Conservation (phyloP, 2,797 vertebrate genomes). For the Xyrichtys novacula region DNA sequence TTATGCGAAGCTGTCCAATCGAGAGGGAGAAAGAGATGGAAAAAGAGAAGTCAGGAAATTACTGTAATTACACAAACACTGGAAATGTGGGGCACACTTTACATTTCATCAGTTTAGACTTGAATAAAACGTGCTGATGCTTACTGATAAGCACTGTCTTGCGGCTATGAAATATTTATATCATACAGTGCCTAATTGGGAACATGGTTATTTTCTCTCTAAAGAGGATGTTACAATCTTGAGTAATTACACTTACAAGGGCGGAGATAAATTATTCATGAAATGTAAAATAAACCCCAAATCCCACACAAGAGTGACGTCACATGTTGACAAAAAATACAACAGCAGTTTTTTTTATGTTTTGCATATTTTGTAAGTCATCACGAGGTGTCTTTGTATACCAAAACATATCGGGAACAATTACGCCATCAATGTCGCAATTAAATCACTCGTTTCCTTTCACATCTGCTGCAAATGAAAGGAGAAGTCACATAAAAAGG, state of each 20-base stretch:
- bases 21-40: conserved; percentile 56
- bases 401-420: conserved; percentile 60
- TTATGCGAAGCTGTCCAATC: conserved; percentile 76
- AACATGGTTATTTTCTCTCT: not conserved
- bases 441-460: conserved; percentile 53
- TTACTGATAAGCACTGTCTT: conserved; percentile 2
- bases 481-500: conserved; percentile 26
- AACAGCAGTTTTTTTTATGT: conserved; percentile 26
- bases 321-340: conserved; percentile 28
- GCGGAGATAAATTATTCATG: conserved; percentile 12
- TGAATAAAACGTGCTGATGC: conserved; percentile 21
- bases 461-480: conserved; percentile 59
- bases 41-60: conserved; percentile 40
- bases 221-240: not conserved
- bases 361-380: conserved; percentile 65
- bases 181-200: not conserved
- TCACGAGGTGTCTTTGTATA: conserved; percentile 51
- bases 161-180: conserved; percentile 32
- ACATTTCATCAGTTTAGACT: conserved; percentile 49
- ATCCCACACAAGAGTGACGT: conserved; percentile 30
- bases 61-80: conserved; percentile 16
- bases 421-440: conserved; percentile 36
- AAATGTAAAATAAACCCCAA: conserved; percentile 65
- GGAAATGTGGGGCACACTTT: conserved; percentile 56
- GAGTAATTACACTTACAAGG: not conserved